phyloP scores from a whole-genome alignment of 1,140 invertebrate species.

The Drosophila subpulchrella region DNA sequence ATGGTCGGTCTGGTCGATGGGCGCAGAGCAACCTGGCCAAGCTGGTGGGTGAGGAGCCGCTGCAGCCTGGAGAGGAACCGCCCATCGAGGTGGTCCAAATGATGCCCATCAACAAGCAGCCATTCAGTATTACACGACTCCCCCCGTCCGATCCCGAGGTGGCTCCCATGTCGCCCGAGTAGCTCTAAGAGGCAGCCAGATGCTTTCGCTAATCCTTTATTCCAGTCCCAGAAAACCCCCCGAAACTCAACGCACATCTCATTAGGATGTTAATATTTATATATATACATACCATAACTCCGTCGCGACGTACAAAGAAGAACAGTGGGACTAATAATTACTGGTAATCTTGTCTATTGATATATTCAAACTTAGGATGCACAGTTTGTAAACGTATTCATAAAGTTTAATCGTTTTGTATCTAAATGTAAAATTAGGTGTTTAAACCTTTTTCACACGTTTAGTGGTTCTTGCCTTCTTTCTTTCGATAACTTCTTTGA shows the following conservation, averaged over 20 bases:
- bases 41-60: slow-evolving; percentile 85
- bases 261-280: slow-evolving; percentile 52
- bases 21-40: slow-evolving; percentile 87
- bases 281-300: slow-evolving; percentile 31
- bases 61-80: slow-evolving; percentile 78
- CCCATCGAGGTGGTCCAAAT: slow-evolving; percentile 80
- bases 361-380: slow-evolving; percentile 52
- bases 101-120: slow-evolving; percentile 84
- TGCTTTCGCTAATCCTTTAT: slow-evolving; percentile 14
- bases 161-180: slow-evolving; percentile 64
- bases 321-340: slow-evolving; percentile 20
- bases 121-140: slow-evolving; percentile 76
- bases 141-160: slow-evolving; percentile 62
- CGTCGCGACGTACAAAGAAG: slow-evolving; percentile 47
- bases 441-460: slow-evolving; percentile 62
- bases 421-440: slow-evolving; percentile 51
- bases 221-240: slow-evolving; percentile 9
- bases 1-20: slow-evolving; percentile 88
- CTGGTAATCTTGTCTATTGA: slow-evolving; percentile 37
- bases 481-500: slow-evolving; percentile 67
- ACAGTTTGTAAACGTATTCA: slow-evolving; percentile 66
- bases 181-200: slow-evolving; percentile 11
- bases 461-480: slow-evolving; percentile 62
- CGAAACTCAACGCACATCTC: slow-evolving; percentile 64
- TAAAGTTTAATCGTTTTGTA: slow-evolving; percentile 62